Evolutionary conservation across 2,888 invertebrate species (phyloP), one percentile per base, ranked within the genome.

Genomic region (Agriotes lineatus): DNA sequence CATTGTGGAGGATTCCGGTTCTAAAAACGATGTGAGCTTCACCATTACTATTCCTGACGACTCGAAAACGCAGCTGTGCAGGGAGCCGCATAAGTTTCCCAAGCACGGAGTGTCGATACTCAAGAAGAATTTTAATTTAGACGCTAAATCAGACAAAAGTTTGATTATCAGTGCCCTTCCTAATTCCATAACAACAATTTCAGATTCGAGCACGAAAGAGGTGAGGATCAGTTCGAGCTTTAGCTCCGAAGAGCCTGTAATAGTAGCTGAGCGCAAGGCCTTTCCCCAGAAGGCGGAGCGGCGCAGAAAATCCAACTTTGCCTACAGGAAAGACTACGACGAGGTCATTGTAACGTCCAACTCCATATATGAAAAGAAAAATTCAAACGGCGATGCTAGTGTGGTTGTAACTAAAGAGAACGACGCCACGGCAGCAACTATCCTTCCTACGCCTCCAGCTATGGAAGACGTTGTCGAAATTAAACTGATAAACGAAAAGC

Each of bases 11-110:
- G 81, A 83, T 65, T 79, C 75, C 6, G 69, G 71, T 39, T 63
- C 87, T 0, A 85, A 87, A 84, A 87, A 85, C 77, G 88, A 88
- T 64, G 85, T 87, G 69, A 85, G 87, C 72, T 87, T 86, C 68
- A 87, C 87, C 0, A 86, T 87, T 3, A 87, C 87, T 1, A 87
- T 87, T 74, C 85, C 86, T 6, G 86, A 87, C 39, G 86, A 86
- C 14, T 65, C 65, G 33, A 30, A 18, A 56, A 9, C 19, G 9
- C 39, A 58, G n/a, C 33, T 7, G 7, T 45, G 60, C 42, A 77
- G 75, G 67, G 76, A 80, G 81, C 0, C 79, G 78, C 22, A 81
- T 80, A 56, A 84, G 84, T 68, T 85, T 75, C 1, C 87, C 1
- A 80, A 80, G 69, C 82, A 82, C 85, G 69, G 88, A 82, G 12